These are phyloP conservation scores for Leucania comma DNA, from an alignment of 2,888 invertebrate genomes.

Conservation along the genomic window DNA sequence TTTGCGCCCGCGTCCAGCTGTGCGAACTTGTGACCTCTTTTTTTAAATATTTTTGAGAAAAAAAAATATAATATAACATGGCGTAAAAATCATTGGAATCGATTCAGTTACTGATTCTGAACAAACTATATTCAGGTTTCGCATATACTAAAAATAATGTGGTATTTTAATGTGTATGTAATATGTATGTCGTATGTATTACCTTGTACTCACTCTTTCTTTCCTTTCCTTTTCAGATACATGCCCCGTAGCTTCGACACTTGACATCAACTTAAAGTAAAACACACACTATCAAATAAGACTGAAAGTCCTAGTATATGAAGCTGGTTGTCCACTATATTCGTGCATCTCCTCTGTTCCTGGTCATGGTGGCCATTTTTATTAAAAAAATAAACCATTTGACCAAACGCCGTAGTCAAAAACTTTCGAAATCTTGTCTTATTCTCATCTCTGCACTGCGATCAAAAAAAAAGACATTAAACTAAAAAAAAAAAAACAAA, in stretches of 20 bases:
- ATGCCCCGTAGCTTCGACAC: constrained; percentile 86
- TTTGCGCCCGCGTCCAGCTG: too few relatives aligned
- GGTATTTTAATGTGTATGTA: too few relatives aligned
- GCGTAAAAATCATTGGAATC: too few relatives aligned
- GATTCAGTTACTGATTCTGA: too few relatives aligned
- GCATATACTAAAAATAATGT: too few relatives aligned
- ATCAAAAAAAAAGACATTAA: too few relatives aligned
- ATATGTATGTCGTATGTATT: neutral
- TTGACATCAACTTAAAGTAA: constrained; percentile 73
- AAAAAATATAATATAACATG: too few relatives aligned
- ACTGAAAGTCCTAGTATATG: constrained; percentile 43
- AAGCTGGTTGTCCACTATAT: constrained; percentile 28
- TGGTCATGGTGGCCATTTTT: constrained; percentile 39
- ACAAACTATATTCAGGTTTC: too few relatives aligned
- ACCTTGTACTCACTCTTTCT: neutral
- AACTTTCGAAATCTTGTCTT: neutral
- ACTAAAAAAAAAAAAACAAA: too few relatives aligned
- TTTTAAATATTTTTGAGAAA: too few relatives aligned
- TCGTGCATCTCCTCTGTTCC: constrained; percentile 12
- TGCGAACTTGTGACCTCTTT: too few relatives aligned
- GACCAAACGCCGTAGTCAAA: neutral
- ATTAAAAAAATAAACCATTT: neutral
- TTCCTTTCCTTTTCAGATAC: constrained; percentile 73
- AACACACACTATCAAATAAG: constrained; percentile 20
- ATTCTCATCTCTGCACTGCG: neutral